These are phyloP conservation scores for Myotis lucifugus DNA, from an alignment of 2,113 vertebrate species.

Conservation along the genomic window DNA sequence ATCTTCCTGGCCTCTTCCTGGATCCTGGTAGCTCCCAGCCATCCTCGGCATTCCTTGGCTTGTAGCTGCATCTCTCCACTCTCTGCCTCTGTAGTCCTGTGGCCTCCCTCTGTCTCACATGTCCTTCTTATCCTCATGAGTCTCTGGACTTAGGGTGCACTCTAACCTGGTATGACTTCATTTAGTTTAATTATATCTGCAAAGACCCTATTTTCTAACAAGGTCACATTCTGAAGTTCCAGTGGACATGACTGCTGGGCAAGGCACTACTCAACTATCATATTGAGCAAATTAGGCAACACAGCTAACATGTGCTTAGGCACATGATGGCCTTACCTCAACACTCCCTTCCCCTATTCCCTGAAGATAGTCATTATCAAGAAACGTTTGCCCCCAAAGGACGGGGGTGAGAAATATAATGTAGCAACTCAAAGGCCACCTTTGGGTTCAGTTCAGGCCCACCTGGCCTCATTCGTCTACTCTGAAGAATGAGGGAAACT, in stretches of 20 bases:
- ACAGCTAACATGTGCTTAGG: neutral
- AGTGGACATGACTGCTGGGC: neutral
- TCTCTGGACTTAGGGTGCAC: neutral
- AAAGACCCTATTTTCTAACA: neutral
- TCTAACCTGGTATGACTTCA: neutral
- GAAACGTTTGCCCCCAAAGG: neutral
- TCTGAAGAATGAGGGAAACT: too few species aligned
- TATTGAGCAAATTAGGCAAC: neutral
- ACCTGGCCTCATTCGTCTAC: neutral
- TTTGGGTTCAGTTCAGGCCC: too few species aligned
- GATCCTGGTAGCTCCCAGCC: neutral
- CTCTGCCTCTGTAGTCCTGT: fast-evolving
- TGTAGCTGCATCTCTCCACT: fast-evolving
- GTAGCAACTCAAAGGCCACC: neutral
- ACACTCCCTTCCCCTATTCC: too few species aligned
- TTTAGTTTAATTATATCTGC: neutral
- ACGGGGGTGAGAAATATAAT: neutral
- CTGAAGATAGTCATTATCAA: fast-evolving
- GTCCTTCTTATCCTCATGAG: neutral
- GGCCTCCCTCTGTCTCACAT: neutral
- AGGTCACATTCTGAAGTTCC: neutral
- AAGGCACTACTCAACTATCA: neutral
- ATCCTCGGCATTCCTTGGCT: too few species aligned
- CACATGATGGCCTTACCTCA: neutral
- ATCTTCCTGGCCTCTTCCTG: neutral